phyloP scores from a whole-genome alignment of 2,888 invertebrate genomes.

The Steromphala cineraria region DNA sequence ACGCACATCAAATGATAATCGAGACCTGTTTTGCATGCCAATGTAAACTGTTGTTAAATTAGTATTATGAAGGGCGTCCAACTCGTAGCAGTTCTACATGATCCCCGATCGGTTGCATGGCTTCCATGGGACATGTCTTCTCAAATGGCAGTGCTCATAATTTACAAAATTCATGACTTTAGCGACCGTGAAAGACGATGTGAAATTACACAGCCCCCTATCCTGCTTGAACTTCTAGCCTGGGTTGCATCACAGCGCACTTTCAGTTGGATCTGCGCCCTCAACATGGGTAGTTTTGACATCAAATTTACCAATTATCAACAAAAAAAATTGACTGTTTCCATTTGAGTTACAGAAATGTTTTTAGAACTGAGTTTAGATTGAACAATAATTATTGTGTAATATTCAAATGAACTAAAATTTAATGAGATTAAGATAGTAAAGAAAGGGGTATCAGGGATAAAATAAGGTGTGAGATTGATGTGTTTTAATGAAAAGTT shows the following conservation, averaged over 20 bases:
- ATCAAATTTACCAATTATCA: no score
- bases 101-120: neutral
- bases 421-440: no score
- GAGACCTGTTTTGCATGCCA: slow-evolving; percentile 19
- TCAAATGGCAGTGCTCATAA: slow-evolving; percentile 17
- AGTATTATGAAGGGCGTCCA: slow-evolving; percentile 7
- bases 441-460: no score
- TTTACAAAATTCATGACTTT: slow-evolving; percentile 17
- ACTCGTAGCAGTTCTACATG: slow-evolving; percentile 4
- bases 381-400: no score
- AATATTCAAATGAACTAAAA: no score
- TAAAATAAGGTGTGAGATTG: no score
- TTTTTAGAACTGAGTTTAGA: no score
- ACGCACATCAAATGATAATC: slow-evolving; percentile 12
- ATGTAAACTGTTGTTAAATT: slow-evolving; percentile 15
- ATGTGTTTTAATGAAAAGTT: no score
- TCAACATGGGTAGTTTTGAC: neutral
- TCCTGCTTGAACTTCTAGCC: neutral
- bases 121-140: slow-evolving; percentile 12
- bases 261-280: neutral
- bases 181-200: neutral
- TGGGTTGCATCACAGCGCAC: neutral
- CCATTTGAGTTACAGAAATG: no score
- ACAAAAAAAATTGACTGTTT: no score
- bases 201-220: slow-evolving; percentile 11